These are phyloP conservation scores for Anoplolepis gracilipes DNA, from an alignment of 1,140 invertebrate species.

Conservation along the genomic window DNA sequence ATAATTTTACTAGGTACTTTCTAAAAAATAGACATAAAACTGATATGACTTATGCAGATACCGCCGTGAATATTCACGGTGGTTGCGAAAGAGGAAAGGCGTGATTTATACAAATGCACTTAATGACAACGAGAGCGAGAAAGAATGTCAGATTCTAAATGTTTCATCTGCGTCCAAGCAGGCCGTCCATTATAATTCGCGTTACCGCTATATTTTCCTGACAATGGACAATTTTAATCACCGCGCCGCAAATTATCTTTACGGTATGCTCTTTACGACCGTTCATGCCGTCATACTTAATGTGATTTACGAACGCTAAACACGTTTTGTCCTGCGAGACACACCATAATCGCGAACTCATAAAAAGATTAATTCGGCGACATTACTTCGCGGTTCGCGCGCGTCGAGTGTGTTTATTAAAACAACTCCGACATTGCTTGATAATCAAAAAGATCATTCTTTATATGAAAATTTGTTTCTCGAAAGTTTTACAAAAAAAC, in stretches of 20 bases:
- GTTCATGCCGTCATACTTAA: not conserved
- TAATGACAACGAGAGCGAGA: not conserved
- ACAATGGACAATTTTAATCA: constrained; percentile 38
- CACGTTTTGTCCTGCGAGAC: not conserved
- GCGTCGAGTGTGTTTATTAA: not conserved
- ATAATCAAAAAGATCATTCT: not conserved
- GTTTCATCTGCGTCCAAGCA: not conserved
- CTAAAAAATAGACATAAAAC: not conserved
- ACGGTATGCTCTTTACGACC: constrained; percentile 9
- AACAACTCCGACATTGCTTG: not conserved
- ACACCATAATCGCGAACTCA: not conserved
- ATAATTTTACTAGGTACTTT: not conserved
- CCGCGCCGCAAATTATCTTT: not conserved
- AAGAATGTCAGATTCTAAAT: constrained; percentile 7
- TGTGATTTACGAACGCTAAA: constrained; percentile 33
- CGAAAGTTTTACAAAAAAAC: not conserved
- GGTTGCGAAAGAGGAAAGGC: not conserved
- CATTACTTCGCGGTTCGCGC: not conserved
- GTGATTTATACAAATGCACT: constrained; percentile 18
- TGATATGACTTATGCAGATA: not conserved
- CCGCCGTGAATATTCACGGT: not conserved
- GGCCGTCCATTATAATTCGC: not conserved
- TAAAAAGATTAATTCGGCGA: constrained; percentile 10
- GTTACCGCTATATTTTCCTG: not conserved
- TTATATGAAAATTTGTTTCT: not conserved